These are phyloP conservation scores for Pteromalus puparum DNA, from an alignment of 1,140 invertebrate genomes.

Conservation along the genomic window DNA sequence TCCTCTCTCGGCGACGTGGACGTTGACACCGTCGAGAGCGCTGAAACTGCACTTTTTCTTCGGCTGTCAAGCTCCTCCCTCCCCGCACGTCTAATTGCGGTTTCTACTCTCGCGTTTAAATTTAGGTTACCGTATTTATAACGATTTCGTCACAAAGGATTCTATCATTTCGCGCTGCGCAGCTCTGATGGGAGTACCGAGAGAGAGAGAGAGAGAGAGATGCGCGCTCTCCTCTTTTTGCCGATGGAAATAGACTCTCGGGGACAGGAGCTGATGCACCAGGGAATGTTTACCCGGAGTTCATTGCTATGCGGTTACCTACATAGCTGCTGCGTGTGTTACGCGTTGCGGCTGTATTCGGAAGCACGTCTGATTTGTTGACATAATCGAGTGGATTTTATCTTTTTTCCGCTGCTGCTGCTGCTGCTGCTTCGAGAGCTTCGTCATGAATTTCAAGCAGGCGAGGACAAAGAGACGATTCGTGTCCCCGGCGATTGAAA, in stretches of 20 bases:
- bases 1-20: not conserved
- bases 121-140: conserved; percentile 45
- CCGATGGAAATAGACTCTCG: conserved; percentile 15
- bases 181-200: conserved; percentile 27
- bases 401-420: no score
- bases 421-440: no score
- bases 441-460: no score
- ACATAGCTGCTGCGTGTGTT: not conserved
- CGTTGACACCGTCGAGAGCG: not conserved
- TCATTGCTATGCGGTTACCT: conserved; percentile 32
- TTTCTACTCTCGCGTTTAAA: conserved; percentile 16
- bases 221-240: not conserved
- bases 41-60: conserved; percentile 33
- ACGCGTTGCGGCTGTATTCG: not conserved
- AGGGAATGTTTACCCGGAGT: conserved; percentile 31
- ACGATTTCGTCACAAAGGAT: conserved; percentile 45
- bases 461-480: no score
- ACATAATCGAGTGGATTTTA: no score
- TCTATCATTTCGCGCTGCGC: conserved; percentile 27
- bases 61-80: not conserved
- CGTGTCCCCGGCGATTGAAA: not conserved
- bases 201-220: not conserved
- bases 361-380: not conserved
- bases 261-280: not conserved
- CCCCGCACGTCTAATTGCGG: conserved; percentile 1